Conservation (phyloP, 2,797 vertebrate species). For the Manis javanica region DNA sequence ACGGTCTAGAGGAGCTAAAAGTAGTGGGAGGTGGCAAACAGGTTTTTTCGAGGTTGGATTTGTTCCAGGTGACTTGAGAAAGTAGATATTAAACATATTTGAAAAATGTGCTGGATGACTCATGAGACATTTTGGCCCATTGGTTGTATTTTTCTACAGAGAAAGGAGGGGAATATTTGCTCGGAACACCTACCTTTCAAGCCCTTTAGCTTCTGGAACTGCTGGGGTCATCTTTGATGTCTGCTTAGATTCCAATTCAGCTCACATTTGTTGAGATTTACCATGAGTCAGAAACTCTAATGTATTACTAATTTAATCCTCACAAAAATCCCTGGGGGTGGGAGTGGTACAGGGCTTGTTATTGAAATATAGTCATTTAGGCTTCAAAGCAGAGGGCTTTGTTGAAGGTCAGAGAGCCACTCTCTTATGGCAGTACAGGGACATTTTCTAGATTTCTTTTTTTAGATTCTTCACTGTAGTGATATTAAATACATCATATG, state of each 20-base stretch:
- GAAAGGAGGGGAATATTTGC: not conserved
- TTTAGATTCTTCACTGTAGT: conserved; percentile 10
- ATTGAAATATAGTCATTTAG: not conserved
- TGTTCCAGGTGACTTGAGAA: conserved; percentile 12
- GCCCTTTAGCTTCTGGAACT: not conserved
- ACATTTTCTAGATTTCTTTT: conserved; percentile 34
- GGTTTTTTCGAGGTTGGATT: not conserved
- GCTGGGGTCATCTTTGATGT: not conserved
- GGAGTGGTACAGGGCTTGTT: not conserved
- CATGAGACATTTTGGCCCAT: not conserved
- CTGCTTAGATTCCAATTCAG: not conserved
- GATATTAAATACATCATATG: conserved; percentile 29
- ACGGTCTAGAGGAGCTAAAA: not conserved
- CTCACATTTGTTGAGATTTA: not conserved
- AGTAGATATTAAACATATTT: not conserved
- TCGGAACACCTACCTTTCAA: not conserved
- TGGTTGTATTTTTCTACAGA: not conserved
- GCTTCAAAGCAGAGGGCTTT: not conserved
- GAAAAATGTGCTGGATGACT: not conserved
- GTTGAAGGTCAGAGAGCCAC: not conserved
- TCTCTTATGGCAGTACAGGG: not conserved
- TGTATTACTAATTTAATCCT: not conserved
- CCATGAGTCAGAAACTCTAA: not conserved
- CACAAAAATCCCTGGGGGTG: not conserved
- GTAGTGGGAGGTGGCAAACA: not conserved